phyloP scores from a whole-genome alignment of 2,888 invertebrate species.

The Beris morrisii region DNA sequence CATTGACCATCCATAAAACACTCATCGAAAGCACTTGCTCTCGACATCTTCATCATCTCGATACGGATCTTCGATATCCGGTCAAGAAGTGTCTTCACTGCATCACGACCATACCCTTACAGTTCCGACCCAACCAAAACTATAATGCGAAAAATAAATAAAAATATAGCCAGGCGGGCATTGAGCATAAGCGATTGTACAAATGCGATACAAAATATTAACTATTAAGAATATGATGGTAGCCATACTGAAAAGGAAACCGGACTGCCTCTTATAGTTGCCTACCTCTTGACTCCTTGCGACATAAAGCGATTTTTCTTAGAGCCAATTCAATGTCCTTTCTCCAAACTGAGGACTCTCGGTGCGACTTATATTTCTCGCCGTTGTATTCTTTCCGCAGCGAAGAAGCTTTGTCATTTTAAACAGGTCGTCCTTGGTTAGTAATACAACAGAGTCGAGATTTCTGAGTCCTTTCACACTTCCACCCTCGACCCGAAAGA shows the following conservation, averaged over 20 bases:
- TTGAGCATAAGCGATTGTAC: no score
- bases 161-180: not conserved
- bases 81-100: conserved; percentile 16
- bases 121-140: not conserved
- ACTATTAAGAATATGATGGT: conserved; percentile 4
- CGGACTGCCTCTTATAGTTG: not conserved
- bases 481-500: not conserved
- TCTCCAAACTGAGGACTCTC: no score
- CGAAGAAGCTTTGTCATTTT: conserved; percentile 7
- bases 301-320: no score
- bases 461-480: no score
- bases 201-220: conserved; percentile 7
- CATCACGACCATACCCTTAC: conserved; percentile 14
- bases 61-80: conserved; percentile 39
- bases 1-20: conserved; percentile 18
- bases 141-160: conserved; percentile 35
- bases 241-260: conserved; percentile 3
- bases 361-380: no score
- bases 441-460: not conserved
- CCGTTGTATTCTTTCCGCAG: not conserved
- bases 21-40: conserved; percentile 20
- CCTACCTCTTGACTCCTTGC: no score
- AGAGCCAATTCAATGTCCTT: no score
- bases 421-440: conserved; percentile 8
- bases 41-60: conserved; percentile 24